Conservation (phyloP, 2,888 invertebrate genomes). For the Eustalomyia histrio region DNA sequence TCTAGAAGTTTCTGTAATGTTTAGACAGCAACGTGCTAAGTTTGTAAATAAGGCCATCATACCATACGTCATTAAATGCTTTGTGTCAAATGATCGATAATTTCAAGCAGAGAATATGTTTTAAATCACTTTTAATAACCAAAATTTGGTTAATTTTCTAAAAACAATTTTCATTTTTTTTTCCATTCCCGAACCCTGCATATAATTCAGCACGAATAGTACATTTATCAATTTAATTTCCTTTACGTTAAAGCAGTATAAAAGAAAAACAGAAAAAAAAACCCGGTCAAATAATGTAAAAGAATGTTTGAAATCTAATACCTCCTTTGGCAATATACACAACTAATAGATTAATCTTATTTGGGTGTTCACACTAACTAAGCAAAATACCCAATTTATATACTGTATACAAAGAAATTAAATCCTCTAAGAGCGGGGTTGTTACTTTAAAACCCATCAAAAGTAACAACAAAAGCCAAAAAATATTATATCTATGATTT, state of each 20-base stretch:
- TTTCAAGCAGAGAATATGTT: too few relatives aligned
- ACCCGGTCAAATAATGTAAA: neutral
- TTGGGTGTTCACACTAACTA: slow-evolving; percentile 9
- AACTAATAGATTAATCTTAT: slow-evolving; percentile 23
- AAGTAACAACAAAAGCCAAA: slow-evolving; percentile 9
- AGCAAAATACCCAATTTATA: neutral
- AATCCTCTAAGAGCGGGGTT: neutral
- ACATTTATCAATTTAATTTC: slow-evolving; percentile 40
- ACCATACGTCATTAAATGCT: too few relatives aligned
- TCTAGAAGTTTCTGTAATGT: too few relatives aligned
- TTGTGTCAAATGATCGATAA: too few relatives aligned
- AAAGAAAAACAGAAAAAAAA: neutral
- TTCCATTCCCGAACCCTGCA: neutral
- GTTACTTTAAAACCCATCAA: neutral
- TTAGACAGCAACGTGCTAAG: too few relatives aligned
- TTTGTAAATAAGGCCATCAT: too few relatives aligned
- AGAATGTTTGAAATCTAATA: neutral
- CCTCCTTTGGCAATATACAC: neutral
- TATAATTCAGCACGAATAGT: slow-evolving; percentile 14
- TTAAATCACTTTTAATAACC: too few relatives aligned
- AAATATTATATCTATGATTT: slow-evolving; percentile 2
- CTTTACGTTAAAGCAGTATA: neutral
- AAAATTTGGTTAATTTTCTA: too few relatives aligned
- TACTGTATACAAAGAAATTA: too few relatives aligned
- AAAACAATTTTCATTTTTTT: neutral